Percentiles rank a stretch among this genome's conserved stretches.
Evolutionary conservation across 2,888 invertebrate genomes (phyloP).

Genomic region (Rhamnusium bicolor): DNA sequence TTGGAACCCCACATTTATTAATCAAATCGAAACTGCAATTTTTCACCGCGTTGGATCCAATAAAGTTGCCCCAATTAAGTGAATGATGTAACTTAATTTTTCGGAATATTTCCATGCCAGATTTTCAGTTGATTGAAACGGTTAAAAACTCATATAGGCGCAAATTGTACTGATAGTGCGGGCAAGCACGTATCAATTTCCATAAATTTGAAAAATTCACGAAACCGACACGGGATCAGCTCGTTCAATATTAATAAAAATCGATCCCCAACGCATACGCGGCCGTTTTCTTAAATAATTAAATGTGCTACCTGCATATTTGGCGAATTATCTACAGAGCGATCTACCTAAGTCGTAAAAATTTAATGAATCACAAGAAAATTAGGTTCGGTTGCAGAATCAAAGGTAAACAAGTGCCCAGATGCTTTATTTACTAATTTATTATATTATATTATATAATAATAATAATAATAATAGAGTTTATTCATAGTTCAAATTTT

Average conservation of each 20-base stretch:
- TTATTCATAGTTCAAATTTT: too few species aligned
- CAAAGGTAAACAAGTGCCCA: too few species aligned
- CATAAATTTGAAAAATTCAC: constrained; percentile 30
- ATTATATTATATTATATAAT: too few species aligned
- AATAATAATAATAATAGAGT: too few species aligned
- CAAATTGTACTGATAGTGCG: constrained; percentile 8
- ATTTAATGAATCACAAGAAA: too few species aligned
- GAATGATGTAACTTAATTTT: constrained; percentile 39
- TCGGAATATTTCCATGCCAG: constrained; percentile 25
- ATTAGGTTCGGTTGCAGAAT: too few species aligned
- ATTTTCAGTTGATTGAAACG: constrained; percentile 32
- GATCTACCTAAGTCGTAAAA: too few species aligned
- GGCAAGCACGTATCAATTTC: constrained; percentile 22
- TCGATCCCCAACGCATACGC: neutral
- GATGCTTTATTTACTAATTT: too few species aligned
- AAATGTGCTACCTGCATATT: neutral
- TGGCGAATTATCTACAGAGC: neutral
- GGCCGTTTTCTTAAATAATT: neutral
- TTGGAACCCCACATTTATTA: neutral
- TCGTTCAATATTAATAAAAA: constrained; percentile 10
- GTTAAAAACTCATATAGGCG: constrained; percentile 8
- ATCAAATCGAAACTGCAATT: constrained; percentile 16
- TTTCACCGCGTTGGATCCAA: constrained; percentile 25
- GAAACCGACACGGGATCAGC: neutral
- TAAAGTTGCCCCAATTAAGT: constrained; percentile 22